phyloP scores from a whole-genome alignment of 2,113 vertebrate species.

The Phalacrocorax carbo region DNA sequence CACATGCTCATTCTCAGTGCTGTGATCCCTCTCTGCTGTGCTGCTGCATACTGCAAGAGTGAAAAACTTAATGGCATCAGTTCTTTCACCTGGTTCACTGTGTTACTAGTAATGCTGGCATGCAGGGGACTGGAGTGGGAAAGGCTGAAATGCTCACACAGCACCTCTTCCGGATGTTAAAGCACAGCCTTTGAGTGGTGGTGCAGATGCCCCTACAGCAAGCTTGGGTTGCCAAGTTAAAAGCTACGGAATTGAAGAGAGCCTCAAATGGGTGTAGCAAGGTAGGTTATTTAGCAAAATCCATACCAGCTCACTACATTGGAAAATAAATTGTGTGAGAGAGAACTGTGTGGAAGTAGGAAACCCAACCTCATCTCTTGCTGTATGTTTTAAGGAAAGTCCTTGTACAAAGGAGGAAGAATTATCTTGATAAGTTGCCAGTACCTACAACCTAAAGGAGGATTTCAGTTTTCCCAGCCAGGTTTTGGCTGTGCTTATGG shows the following conservation, averaged over 20 bases:
- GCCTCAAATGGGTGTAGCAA: neutral
- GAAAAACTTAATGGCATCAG: neutral
- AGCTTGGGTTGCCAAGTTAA: neutral
- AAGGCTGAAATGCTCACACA: neutral
- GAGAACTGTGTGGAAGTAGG: neutral
- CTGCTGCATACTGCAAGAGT: neutral
- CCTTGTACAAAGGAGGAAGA: neutral
- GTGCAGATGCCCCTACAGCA: neutral
- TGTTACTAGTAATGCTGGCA: neutral
- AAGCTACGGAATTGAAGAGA: neutral
- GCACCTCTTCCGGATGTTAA: neutral
- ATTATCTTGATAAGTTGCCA: neutral
- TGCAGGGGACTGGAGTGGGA: neutral
- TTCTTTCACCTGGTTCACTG: neutral
- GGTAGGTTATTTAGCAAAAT: neutral
- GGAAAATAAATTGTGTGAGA: neutral
- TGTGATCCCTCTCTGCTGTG: neutral
- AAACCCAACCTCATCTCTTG: neutral
- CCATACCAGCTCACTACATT: neutral
- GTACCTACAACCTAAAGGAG: fast-evolving
- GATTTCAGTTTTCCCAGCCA: neutral
- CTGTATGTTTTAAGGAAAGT: neutral
- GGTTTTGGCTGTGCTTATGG: neutral
- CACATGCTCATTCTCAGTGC: fast-evolving
- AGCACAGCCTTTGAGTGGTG: neutral